Conservation (phyloP, 2,113 vertebrate genomes). For the Leiothrix lutea region DNA sequence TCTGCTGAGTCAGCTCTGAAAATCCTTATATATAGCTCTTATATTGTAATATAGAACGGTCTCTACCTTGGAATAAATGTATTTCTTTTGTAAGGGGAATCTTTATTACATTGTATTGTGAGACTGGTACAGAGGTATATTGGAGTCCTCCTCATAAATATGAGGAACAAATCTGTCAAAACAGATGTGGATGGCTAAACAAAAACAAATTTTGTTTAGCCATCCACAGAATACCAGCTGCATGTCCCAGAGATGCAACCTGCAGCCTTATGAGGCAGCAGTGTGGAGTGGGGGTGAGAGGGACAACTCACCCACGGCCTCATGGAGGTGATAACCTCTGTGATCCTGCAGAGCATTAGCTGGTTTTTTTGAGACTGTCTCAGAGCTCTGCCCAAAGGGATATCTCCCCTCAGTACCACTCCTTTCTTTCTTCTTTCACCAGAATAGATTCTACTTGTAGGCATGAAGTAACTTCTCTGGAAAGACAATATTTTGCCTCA, state of each 20-base stretch:
- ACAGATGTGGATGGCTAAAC: too few species aligned
- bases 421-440: neutral
- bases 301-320: neutral
- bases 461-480: neutral
- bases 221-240: neutral
- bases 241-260: neutral
- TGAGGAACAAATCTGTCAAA: neutral
- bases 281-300: fast-evolving
- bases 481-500: neutral
- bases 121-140: neutral
- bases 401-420: fast-evolving
- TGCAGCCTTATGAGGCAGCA: neutral
- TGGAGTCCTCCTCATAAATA: neutral
- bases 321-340: neutral
- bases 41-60: neutral
- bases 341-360: fast-evolving
- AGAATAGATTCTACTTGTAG: neutral
- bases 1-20: neutral
- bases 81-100: neutral
- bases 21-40: neutral
- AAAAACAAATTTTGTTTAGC: too few species aligned
- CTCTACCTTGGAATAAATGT: neutral
- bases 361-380: neutral
- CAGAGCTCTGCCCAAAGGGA: neutral
- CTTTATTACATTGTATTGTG: neutral